phyloP scores from a whole-genome alignment of 2,888 invertebrate genomes.

The Catonia carolina region DNA sequence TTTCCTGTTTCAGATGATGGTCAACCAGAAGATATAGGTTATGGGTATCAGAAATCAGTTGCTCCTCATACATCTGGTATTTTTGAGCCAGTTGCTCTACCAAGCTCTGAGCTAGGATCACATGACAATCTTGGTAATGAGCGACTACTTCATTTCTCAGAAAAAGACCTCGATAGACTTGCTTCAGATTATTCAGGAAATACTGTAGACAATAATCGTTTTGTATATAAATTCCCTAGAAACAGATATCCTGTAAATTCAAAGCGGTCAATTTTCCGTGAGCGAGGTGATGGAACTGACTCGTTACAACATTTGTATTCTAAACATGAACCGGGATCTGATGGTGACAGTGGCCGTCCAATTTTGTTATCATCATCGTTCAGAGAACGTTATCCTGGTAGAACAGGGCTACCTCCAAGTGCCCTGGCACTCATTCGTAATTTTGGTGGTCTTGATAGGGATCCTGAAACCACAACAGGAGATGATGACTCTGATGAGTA shows the following conservation, averaged over 20 bases:
- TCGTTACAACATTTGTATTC: constrained; percentile 28
- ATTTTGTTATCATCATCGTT: constrained; percentile 31
- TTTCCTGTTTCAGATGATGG: constrained; percentile 39
- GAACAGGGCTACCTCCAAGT: constrained; percentile 15
- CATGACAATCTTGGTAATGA: constrained; percentile 16
- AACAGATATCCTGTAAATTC: not conserved
- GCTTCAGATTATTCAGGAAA: constrained; percentile 32
- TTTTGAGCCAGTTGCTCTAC: constrained; percentile 27
- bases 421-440: constrained; percentile 24
- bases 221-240: constrained; percentile 13
- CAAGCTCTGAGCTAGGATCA: constrained; percentile 26
- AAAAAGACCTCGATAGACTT: constrained; percentile 30
- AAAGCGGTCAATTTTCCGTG: constrained; percentile 37
- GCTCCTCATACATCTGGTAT: constrained; percentile 29
- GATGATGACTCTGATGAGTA: constrained; percentile 46
- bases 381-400: constrained; percentile 31
- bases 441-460: constrained; percentile 25
- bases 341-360: constrained; percentile 25
- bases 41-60: constrained; percentile 41
- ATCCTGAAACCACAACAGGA: constrained; percentile 27
- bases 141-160: constrained; percentile 16
- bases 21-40: constrained; percentile 44
- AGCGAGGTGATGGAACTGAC: constrained; percentile 31
- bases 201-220: constrained; percentile 4
- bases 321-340: constrained; percentile 13